Evolutionary conservation across 2,888 invertebrate species (phyloP).

Genomic region (Agrochola lychnidis): DNA sequence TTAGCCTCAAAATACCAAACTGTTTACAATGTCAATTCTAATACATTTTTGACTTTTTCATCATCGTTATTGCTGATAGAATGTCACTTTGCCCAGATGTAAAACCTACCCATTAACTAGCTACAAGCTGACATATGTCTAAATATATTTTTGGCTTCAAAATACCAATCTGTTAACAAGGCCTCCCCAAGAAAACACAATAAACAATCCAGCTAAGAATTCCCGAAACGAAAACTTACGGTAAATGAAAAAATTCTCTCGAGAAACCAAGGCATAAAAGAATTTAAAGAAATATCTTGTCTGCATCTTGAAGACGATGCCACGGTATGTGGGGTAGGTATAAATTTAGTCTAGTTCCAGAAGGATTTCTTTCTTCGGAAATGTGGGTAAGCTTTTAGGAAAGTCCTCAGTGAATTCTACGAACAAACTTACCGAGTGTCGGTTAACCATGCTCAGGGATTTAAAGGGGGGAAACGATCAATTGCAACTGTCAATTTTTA

Average conservation of each 20-base stretch:
- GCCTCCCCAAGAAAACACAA: neutral
- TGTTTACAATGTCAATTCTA: no score
- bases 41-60: no score
- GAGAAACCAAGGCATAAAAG: constrained; percentile 10
- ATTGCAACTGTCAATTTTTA: no score
- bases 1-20: no score
- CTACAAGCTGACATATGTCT: neutral
- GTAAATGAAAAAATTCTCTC: neutral
- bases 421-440: constrained; percentile 34
- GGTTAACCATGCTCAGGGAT: constrained; percentile 13
- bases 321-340: constrained; percentile 25
- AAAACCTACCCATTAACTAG: neutral
- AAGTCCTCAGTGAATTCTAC: constrained; percentile 39
- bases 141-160: neutral
- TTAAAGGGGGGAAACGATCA: no score
- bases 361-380: constrained; percentile 53
- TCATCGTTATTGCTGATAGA: no score
- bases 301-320: constrained; percentile 18
- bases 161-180: neutral
- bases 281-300: constrained; percentile 35
- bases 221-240: neutral
- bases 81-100: neutral
- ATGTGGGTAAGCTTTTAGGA: constrained; percentile 57
- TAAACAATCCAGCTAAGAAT: neutral
- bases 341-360: constrained; percentile 43